Base-by-base conservation (phyloP, 2,888 invertebrate genomes). In the Temnothorax ravouxi region DNA sequence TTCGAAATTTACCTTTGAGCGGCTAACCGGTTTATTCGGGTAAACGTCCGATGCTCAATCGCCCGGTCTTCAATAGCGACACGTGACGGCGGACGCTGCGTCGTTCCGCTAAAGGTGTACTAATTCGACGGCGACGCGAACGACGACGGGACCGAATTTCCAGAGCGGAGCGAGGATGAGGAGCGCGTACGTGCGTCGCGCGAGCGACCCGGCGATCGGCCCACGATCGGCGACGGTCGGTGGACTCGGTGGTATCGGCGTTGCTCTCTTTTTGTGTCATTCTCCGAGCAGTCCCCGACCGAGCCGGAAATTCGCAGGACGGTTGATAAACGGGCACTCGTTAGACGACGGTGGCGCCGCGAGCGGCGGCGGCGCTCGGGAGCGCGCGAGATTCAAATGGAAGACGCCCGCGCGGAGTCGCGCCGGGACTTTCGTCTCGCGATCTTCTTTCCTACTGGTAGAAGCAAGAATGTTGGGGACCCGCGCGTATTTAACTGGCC, bases 1-100 rank as follows among this genome's bases (percentile, higher is more conserved):
- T 54, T 50, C 47, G 13, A 50, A 64, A 89, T 88, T 85, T 89
- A 89, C 88, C 89, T 89, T 38, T 0, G 50, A 25, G 2, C 4
- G 64, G 47, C 9, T 1, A 59, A 59, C n/a, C 13, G 80, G 62
- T n/a, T 44, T 25, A 9, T 18, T 18, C 29, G 47, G 25, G 5
- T 62, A 29, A 15, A 47, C 25, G 44, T n/a, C 29, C 34, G 8
- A 18, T 50, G 50, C 2, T 21, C 29, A 3, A 9, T 34, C 34
- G 15, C 38, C 18, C 47, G 25, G 21, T 11, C 38, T 67, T 29
- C 5, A 29, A n/a, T 41, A 52, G 29, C 69, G 41, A 29, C n/a
- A 75, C 38, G 69, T n/a, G 41, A 67, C n/a, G n/a, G n/a, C n/a
- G 9, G 1, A 69, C 3, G 9, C 34, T 44, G 2, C 3, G 13